These are phyloP conservation scores for Pomatostomus ruficeps DNA, from an alignment of 2,113 vertebrate species.

Conservation along the genomic window DNA sequence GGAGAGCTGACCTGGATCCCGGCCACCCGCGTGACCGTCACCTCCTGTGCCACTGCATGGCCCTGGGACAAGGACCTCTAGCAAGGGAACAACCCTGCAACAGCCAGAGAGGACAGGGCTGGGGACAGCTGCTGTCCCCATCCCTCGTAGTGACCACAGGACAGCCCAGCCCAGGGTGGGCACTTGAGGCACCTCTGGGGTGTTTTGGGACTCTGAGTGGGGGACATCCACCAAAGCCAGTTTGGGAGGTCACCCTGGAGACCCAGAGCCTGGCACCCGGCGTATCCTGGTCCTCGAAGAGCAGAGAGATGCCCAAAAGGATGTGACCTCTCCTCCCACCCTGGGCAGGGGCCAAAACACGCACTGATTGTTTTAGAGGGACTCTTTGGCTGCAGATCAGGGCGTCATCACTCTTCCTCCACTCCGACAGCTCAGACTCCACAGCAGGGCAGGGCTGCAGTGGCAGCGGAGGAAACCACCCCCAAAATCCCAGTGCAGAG, in stretches of 20 bases:
- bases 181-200: background rate
- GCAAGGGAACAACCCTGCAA: background rate
- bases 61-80: background rate
- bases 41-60: background rate
- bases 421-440: accelerated
- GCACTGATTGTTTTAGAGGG: background rate
- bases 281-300: background rate
- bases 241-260: background rate
- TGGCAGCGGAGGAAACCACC: background rate
- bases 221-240: background rate
- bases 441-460: accelerated
- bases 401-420: background rate
- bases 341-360: accelerated
- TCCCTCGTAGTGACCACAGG: accelerated
- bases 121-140: background rate
- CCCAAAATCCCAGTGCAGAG: background rate
- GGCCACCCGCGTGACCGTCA: accelerated
- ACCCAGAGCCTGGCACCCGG: accelerated
- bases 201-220: background rate
- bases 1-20: background rate
- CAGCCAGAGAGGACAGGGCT: background rate
- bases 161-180: background rate
- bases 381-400: background rate
- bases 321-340: accelerated
- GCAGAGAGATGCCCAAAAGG: background rate